Evolutionary conservation across 2,113 vertebrate species (phyloP), one percentile per base, ranked within the genome.

Genomic region (Trematocara nigrifrons): DNA sequence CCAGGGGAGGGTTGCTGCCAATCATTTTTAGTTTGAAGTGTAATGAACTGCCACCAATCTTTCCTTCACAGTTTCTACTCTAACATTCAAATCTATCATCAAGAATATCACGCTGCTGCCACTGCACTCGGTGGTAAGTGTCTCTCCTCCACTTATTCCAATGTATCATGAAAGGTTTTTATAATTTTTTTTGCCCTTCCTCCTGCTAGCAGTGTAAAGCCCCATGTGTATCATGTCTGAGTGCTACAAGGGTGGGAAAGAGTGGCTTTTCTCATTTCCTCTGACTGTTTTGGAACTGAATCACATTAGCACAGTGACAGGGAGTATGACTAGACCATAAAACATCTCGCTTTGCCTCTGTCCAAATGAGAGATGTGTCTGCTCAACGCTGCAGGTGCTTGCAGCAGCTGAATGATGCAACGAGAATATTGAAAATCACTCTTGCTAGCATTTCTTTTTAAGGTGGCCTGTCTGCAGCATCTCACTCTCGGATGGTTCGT

Each of bases 261-360:
- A 94, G 91, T 89, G 66, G 89, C 87, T 89, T 90, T 92, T 94
- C 92, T 95, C 91, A 93, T 95, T 94, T 93, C 87, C 89, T 93
- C 87, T 90, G 82, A 91, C 93, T 94, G 92, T 94, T 94, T 93
- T 93, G 92, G 92, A 93, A 91, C 89, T 92, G 91, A 93, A 94
- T 91, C 91, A 91, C 94, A 95, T 94, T 94, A 95, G 90, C 91
- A 87, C 92, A 91, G 85, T 94, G 93, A 94, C 91, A 87, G 90
- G 90, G 90, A 89, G 88, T 90, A 85, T 84, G 89, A 87, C 88
- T 79, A 82, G 85, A 87, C 89, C 92, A 93, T 94, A 92, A 93
- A 95, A 90, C 91, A 93, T 92, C 89, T 86, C 53, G 78, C 91
- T 88, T 92, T 91, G 82, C 91, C 89, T 91, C 91, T 91, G 94